phyloP scores from a whole-genome alignment of 1,140 invertebrate species.

The Drosophila mayri region DNA sequence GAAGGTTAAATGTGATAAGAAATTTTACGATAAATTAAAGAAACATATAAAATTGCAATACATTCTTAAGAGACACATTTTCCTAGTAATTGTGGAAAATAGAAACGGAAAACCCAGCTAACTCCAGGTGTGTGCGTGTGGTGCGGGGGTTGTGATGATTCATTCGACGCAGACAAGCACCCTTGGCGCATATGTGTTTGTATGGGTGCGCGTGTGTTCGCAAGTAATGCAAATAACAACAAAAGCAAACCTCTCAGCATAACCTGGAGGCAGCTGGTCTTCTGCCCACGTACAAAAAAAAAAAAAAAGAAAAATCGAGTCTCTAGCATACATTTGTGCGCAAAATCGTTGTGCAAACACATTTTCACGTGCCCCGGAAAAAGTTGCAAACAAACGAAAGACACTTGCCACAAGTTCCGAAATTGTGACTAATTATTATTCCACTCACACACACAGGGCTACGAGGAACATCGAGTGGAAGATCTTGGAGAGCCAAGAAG shows the following conservation, averaged over 20 bases:
- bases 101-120: constrained; percentile 26
- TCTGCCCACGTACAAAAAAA: constrained; percentile 25
- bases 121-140: constrained; percentile 17
- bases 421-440: constrained; percentile 65
- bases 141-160: constrained; percentile 69
- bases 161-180: constrained; percentile 59
- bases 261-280: constrained; percentile 57
- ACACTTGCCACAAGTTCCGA: constrained; percentile 23
- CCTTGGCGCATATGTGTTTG: constrained; percentile 29
- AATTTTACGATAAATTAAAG: background rate
- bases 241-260: constrained; percentile 49
- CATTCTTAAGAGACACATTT: background rate
- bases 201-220: constrained; percentile 20
- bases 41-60: background rate
- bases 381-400: constrained; percentile 39
- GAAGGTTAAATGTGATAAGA: background rate
- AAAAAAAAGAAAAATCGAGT: constrained; percentile 3
- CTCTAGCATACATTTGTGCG: constrained; percentile 55
- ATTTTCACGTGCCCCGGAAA: constrained; percentile 40
- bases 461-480: constrained; percentile 41
- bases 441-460: constrained; percentile 35
- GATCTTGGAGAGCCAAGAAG: constrained; percentile 38
- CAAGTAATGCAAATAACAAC: constrained; percentile 74
- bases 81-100: constrained; percentile 29
- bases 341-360: constrained; percentile 66